These are phyloP conservation scores for Pteruthius melanotis DNA, from an alignment of 2,113 vertebrate species.

Conservation along the genomic window DNA sequence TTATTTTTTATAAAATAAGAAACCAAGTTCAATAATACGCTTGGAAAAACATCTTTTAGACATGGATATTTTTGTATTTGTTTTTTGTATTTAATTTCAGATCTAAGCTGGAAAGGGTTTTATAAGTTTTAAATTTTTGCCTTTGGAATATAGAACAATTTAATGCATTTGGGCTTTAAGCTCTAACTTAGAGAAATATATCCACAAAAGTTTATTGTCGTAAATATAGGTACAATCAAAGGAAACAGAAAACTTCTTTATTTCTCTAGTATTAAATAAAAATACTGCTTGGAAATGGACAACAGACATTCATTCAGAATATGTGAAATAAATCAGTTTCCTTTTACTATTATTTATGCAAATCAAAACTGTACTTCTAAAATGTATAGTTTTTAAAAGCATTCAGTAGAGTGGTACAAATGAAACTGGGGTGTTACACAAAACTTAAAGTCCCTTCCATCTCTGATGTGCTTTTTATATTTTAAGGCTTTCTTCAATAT, in stretches of 20 bases:
- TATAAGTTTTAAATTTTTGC: not conserved
- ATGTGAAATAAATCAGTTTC: not conserved
- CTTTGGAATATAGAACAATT: not conserved
- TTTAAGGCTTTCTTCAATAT: conserved; percentile 83
- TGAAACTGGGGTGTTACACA: not conserved
- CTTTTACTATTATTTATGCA: not conserved
- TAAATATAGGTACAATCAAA: not conserved
- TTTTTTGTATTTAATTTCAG: not conserved
- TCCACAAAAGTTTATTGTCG: not conserved
- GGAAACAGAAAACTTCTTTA: not conserved
- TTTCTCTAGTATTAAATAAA: not conserved
- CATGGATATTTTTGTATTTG: not conserved
- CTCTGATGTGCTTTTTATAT: conserved; percentile 17
- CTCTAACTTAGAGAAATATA: not conserved
- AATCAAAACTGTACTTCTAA: not conserved
- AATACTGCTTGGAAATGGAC: not conserved
- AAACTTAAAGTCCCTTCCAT: not conserved
- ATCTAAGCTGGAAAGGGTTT: not conserved
- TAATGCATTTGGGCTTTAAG: not conserved
- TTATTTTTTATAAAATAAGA: not conserved
- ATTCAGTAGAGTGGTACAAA: not conserved
- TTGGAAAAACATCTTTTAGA: not conserved
- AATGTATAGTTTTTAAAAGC: not conserved
- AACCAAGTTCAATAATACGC: not conserved
- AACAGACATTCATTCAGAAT: not conserved